These are phyloP conservation scores for Drosophila nebulosa DNA, from an alignment of 1,140 invertebrate genomes.

Conservation along the genomic window DNA sequence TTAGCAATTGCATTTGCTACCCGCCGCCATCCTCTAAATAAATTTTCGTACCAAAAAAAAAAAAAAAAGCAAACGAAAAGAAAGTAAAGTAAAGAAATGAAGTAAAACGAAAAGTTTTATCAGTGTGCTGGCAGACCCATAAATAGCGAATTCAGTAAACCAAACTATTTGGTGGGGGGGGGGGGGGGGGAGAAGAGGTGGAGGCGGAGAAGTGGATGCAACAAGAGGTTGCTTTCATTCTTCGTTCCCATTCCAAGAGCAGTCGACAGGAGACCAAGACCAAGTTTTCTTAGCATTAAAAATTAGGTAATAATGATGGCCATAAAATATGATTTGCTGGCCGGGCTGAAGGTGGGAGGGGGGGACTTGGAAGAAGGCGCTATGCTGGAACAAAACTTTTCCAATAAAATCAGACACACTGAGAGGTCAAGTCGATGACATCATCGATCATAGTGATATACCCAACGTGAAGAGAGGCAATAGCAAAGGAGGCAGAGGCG, in stretches of 20 bases:
- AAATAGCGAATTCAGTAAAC: constrained; percentile 3
- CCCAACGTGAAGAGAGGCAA: background rate
- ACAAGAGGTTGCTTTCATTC: constrained; percentile 43
- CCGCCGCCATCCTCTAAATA: constrained; percentile 37
- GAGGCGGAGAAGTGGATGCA: constrained; percentile 42
- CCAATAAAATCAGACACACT: constrained; percentile 72
- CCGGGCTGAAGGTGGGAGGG: background rate
- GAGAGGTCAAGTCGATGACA: constrained; percentile 63
- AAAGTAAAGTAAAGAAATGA: constrained; percentile 3
- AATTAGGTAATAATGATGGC: constrained; percentile 78
- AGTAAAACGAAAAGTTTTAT: constrained; percentile 63
- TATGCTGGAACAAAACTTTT: constrained; percentile 58
- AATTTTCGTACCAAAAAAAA: constrained; percentile 13
- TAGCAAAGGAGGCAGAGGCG: background rate
- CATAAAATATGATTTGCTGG: constrained; percentile 73
- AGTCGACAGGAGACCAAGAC: constrained; percentile 51
- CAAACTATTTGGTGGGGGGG: background rate
- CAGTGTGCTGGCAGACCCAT: constrained; percentile 45
- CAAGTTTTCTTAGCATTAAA: constrained; percentile 69
- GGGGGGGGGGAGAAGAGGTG: background rate
- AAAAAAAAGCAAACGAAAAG: background rate
- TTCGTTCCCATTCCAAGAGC: background rate
- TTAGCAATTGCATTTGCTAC: constrained; percentile 75
- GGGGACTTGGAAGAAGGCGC: background rate
- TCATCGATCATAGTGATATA: constrained; percentile 49